A percentile compares a stretch with the other conserved stretches of the same genome.
Conservation (phyloP, 2,113 vertebrate genomes). For the Phrynocephalus versicolor region DNA sequence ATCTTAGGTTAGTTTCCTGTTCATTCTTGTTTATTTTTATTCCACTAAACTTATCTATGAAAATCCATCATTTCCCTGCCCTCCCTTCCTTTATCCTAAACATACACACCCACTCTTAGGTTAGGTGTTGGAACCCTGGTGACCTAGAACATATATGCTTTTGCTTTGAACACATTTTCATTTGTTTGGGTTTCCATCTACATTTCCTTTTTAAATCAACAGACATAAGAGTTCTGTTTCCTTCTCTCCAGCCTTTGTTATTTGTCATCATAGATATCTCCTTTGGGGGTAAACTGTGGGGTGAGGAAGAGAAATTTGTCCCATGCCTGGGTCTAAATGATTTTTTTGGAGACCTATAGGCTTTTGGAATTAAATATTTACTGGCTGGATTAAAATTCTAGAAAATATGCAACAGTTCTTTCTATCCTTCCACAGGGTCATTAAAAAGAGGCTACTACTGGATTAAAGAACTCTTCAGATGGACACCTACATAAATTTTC, state of each 20-base stretch:
- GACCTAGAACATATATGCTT: constrained; percentile 39
- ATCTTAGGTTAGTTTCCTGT: background rate
- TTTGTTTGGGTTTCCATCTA: constrained; percentile 71
- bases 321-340: constrained; percentile 21
- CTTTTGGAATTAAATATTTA: constrained; percentile 13
- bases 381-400: background rate
- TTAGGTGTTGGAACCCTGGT: constrained; percentile 58
- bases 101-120: constrained; percentile 63
- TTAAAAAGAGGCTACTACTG: background rate
- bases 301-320: constrained; percentile 28
- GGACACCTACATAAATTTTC: background rate
- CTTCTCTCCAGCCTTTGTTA: constrained; percentile 6
- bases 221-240: constrained; percentile 40
- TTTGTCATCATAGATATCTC: constrained; percentile 47
- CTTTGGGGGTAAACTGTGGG: background rate
- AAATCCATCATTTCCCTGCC: constrained; percentile 54
- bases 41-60: constrained; percentile 60
- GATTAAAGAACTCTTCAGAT: background rate
- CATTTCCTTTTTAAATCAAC: constrained; percentile 70
- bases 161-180: constrained; percentile 56
- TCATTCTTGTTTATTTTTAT: constrained; percentile 65
- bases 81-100: constrained; percentile 69
- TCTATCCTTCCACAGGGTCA: background rate
- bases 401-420: background rate
- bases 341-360: constrained; percentile 9